These are phyloP conservation scores for Dolichoris vasculosae DNA, from an alignment of 1,140 invertebrate genomes.

Conservation along the genomic window DNA sequence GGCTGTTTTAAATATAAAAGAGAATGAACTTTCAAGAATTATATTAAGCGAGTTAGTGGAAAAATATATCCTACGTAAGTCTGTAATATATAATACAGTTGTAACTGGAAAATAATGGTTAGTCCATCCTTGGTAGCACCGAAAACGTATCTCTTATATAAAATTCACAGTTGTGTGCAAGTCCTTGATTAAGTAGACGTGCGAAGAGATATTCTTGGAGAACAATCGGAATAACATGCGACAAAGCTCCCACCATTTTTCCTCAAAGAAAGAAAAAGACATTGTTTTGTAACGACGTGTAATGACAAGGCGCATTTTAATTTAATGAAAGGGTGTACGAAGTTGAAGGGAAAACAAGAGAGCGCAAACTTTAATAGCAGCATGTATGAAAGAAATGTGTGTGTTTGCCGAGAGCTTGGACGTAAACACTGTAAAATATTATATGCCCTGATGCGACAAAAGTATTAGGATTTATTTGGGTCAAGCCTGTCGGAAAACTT, in stretches of 20 bases:
- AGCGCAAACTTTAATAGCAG: neutral
- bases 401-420: no score
- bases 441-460: neutral
- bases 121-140: neutral
- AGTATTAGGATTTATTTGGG: conserved; percentile 46
- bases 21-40: neutral
- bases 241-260: neutral
- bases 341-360: neutral
- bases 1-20: neutral
- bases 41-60: neutral
- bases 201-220: neutral
- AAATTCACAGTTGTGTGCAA: neutral
- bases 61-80: neutral
- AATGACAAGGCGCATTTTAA: neutral
- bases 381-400: neutral
- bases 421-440: neutral
- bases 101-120: neutral
- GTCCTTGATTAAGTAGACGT: neutral
- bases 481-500: conserved; percentile 29
- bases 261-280: no score
- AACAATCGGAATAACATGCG: neutral
- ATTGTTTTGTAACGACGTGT: neutral
- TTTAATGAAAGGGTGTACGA: conserved; percentile 3
- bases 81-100: neutral
- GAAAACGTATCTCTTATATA: neutral